Evolutionary conservation across 1,140 invertebrate species (phyloP).

Genomic region (Drosophila auraria): DNA sequence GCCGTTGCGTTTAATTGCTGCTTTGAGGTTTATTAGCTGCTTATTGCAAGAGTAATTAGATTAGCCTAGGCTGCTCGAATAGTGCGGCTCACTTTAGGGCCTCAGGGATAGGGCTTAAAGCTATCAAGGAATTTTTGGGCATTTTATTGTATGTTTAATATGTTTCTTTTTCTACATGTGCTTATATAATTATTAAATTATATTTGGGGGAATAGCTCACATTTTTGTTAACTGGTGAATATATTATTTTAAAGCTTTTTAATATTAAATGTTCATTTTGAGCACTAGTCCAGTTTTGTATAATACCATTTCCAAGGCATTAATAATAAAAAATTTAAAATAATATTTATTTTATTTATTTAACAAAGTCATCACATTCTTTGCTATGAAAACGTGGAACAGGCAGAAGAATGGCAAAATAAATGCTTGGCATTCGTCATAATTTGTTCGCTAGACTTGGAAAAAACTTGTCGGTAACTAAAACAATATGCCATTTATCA

Average conservation of each 20-base stretch:
- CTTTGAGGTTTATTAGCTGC: conserved; percentile 65
- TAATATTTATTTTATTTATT: neutral
- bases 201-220: no score
- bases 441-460: conserved; percentile 12
- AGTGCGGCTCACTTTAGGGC: neutral
- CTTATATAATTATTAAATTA: no score
- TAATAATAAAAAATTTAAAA: neutral
- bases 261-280: no score
- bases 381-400: neutral
- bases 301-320: no score
- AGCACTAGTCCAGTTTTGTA: no score
- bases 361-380: neutral
- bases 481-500: conserved; percentile 47
- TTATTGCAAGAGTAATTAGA: conserved; percentile 44
- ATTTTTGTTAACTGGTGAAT: no score
- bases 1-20: conserved; percentile 64
- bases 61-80: conserved; percentile 22
- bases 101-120: neutral
- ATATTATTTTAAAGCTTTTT: no score
- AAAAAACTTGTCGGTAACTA: conserved; percentile 25
- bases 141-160: no score
- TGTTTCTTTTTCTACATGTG: no score
- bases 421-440: conserved; percentile 23
- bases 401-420: neutral
- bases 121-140: no score